Evolutionary conservation across 2,888 invertebrate species (phyloP), one percentile per base, ranked within the genome.

Genomic region (Aphrophora alni): DNA sequence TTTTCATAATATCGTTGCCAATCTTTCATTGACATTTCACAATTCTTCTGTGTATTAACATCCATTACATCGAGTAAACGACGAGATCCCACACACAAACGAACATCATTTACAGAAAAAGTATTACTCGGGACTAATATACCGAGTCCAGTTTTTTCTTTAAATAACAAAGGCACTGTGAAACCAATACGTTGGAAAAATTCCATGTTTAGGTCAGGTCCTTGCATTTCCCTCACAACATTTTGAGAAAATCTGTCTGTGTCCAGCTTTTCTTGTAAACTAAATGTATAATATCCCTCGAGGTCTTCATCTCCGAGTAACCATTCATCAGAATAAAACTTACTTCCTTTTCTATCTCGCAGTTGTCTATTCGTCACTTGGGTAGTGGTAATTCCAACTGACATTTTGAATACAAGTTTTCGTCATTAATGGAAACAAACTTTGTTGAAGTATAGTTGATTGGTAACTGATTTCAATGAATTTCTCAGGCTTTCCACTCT

Each of bases 21-120:
- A 87, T 99, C 98, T 90, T 98, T 97, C 97, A 99, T 98, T 0
- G 97, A 94, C 98, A 99, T 98, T 89, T 97, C 97, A 86, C 96
- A 93, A 88, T 98, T 98, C 88, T 98, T 97, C 89, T 99, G 99
- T 72, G 98, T 98, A 88, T 95, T 97, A 10, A 98, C 98, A 88
- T 98, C 98, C 98, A 99, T 98, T 17, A 99, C 99, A 89, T 99
- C 99, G 82, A 99, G 91, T 83, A 97, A 90, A 12, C 99, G 92
- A 69, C 97, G 92, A 77, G 74, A 80, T 92, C 98, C 98, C 81
- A 98, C 98, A 90, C 97, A 98, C 89, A 97, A 94, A 86, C 97
- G 93, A 76, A 98, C 98, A 90, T 98, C 98, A 89, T 95, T 96
- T 83, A 98, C 95, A 10, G 95, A 93, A 89, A 98, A 98, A 89